Conservation (phyloP, 2,888 invertebrate genomes). For the Mesoligia furuncula region DNA sequence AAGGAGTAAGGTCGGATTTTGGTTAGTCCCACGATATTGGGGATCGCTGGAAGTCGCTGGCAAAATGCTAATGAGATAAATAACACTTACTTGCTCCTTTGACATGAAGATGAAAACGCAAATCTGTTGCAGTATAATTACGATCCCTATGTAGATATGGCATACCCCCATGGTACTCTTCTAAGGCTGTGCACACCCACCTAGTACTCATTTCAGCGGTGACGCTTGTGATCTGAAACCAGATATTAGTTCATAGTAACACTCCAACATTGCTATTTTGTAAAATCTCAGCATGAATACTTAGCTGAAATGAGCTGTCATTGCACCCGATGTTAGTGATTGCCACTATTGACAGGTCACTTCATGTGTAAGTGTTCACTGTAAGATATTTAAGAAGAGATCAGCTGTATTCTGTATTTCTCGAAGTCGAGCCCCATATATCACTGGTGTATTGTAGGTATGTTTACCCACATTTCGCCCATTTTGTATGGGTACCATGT, state of each 20-base stretch:
- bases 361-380: neutral
- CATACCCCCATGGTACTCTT: accelerated
- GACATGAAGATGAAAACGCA: constrained; percentile 16
- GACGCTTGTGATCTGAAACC: constrained; percentile 14
- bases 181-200: neutral
- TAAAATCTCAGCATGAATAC: neutral
- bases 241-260: neutral
- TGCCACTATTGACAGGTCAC: neutral
- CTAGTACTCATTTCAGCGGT: constrained; percentile 25
- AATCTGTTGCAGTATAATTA: neutral
- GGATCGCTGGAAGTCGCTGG: neutral
- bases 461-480: neutral
- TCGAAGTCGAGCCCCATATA: too few relatives aligned
- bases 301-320: neutral
- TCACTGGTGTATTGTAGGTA: neutral
- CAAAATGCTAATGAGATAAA: neutral
- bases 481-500: neutral
- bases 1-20: too few relatives aligned
- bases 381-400: neutral
- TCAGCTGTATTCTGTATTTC: neutral
- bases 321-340: neutral
- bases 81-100: constrained; percentile 22
- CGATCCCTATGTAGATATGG: accelerated
- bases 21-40: too few relatives aligned
- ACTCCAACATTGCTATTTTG: neutral